Percentiles rank a stretch among this genome's conserved stretches.
phyloP scores from a whole-genome alignment of 2,113 vertebrate genomes.

The Oryzias woworae region DNA sequence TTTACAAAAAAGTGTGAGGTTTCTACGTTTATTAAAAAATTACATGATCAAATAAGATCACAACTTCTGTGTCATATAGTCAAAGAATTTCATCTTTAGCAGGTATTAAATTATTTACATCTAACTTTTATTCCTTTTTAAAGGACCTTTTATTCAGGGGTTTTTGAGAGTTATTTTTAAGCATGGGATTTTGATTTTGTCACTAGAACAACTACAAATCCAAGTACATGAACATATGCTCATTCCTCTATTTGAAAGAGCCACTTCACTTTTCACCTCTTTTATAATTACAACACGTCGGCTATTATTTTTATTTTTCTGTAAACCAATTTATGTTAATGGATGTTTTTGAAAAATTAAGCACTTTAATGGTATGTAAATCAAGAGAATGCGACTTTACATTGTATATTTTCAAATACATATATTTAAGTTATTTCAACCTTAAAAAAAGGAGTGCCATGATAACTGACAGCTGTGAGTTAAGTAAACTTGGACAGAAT shows the following conservation, averaged over 20 bases:
- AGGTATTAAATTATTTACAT: constrained; percentile 10
- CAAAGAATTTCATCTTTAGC: not conserved
- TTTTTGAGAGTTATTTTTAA: constrained; percentile 8
- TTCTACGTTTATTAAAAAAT: constrained; percentile 4
- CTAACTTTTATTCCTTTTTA: constrained; percentile 10
- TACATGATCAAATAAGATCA: not conserved
- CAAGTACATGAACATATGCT: constrained; percentile 46
- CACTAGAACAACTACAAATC: constrained; percentile 13
- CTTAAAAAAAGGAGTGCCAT: constrained; percentile 52
- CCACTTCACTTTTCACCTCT: not conserved
- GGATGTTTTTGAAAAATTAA: constrained; percentile 20
- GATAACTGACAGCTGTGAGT: constrained; percentile 14
- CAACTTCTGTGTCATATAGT: constrained; percentile 14
- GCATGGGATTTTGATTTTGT: constrained; percentile 34
- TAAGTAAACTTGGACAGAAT: not conserved
- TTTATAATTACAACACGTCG: constrained; percentile 13
- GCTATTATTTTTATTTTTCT: constrained; percentile 3
- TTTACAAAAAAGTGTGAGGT: not conserved
- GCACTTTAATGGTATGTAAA: constrained; percentile 60
- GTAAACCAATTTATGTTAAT: constrained; percentile 3
- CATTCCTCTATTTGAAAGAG: not conserved
- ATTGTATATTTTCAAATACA: constrained; percentile 31
- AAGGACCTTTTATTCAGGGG: constrained; percentile 9
- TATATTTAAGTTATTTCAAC: constrained; percentile 43
- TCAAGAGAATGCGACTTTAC: constrained; percentile 21